Evolutionary conservation across 2,113 vertebrate species (phyloP).

Genomic region (Dinomys branickii): DNA sequence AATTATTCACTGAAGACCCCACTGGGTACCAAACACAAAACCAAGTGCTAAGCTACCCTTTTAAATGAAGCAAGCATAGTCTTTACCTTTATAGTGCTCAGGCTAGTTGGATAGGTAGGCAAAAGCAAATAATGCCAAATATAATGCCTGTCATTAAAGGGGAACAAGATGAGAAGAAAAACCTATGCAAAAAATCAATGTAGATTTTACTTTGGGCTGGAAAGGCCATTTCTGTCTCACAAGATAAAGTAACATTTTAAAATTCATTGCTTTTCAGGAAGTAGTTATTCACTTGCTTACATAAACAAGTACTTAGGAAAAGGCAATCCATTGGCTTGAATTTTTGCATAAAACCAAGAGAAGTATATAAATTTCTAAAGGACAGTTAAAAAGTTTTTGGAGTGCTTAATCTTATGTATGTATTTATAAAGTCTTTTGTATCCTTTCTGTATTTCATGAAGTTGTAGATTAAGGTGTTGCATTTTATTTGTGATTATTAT

Average conservation of each 20-base stretch:
- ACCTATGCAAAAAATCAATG: not conserved
- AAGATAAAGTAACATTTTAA: not conserved
- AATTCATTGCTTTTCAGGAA: not conserved
- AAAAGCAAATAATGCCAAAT: not conserved
- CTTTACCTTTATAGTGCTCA: not conserved
- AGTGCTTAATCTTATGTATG: not conserved
- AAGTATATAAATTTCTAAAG: not conserved
- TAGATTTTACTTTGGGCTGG: not conserved
- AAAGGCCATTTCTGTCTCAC: slow-evolving; percentile 7
- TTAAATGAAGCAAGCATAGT: not conserved
- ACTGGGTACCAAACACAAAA: not conserved
- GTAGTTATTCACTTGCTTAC: not conserved
- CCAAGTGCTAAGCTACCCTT: not conserved
- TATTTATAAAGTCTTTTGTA: not conserved
- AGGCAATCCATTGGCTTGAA: not conserved
- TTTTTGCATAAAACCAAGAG: slow-evolving; percentile 4
- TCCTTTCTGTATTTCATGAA: not conserved
- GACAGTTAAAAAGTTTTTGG: not conserved
- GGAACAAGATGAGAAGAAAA: not conserved
- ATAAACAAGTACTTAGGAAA: not conserved
- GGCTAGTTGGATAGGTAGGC: not conserved
- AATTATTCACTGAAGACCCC: not conserved
- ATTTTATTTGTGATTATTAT: not conserved
- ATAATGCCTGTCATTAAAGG: not conserved
- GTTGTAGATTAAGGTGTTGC: not conserved